Conservation (phyloP, 1,140 invertebrate species). For the Babylonia areolata region DNA sequence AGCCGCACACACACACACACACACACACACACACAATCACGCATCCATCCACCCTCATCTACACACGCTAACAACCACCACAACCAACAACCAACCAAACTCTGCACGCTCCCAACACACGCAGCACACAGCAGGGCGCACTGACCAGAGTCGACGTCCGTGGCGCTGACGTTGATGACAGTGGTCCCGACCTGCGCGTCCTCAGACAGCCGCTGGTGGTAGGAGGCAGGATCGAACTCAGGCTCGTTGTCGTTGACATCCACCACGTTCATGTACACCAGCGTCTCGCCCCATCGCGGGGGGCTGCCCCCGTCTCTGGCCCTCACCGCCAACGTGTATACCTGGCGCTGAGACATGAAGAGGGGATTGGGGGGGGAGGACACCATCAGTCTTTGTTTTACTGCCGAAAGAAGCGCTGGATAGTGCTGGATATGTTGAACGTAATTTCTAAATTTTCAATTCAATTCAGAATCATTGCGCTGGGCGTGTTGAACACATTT, state of each 20-base stretch:
- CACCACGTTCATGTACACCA: conserved; percentile 76
- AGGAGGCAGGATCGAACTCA: conserved; percentile 80
- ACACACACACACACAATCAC: neutral
- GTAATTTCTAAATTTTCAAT: too few relatives aligned
- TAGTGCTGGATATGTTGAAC: too few relatives aligned
- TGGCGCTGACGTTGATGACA: conserved; percentile 88
- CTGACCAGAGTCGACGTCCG: conserved; percentile 85
- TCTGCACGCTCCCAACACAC: neutral
- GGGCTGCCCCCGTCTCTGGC: conserved; percentile 91
- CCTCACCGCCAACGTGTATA: conserved; percentile 89
- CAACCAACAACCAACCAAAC: neutral
- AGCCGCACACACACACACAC: neutral
- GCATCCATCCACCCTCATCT: neutral
- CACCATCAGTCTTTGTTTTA: too few relatives aligned
- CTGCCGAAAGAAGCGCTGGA: too few relatives aligned
- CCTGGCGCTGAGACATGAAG: conserved; percentile 79
- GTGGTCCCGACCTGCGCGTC: conserved; percentile 82
- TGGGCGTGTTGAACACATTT: too few relatives aligned
- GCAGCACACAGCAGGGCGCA: neutral
- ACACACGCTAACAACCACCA: neutral
- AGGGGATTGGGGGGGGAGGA: neutral
- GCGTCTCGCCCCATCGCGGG: conserved; percentile 77
- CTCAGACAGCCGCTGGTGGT: conserved; percentile 63
- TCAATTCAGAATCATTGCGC: too few relatives aligned
- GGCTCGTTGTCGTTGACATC: conserved; percentile 97